Percentiles rank a stretch among this genome's conserved stretches.
Conservation (phyloP, 2,113 vertebrate species). For the Barbus barbus region DNA sequence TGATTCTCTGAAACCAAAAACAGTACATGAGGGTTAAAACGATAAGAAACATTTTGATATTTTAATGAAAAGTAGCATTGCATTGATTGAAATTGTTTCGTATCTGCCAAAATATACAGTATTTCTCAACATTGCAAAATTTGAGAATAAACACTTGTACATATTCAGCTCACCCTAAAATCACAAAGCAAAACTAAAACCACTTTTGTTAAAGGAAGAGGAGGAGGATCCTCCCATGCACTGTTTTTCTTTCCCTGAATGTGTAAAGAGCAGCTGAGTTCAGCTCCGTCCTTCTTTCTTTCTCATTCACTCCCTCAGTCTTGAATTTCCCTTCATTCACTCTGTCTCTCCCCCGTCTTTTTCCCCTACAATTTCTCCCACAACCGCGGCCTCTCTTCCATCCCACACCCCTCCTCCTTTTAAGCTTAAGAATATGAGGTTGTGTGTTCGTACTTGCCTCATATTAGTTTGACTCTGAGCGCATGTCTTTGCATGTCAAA, state of each 20-base stretch:
- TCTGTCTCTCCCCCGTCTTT: not conserved
- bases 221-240: conserved; percentile 35
- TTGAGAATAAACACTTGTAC: not conserved
- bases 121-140: not conserved
- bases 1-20: not conserved
- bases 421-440: not conserved
- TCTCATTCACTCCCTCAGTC: conserved; percentile 17
- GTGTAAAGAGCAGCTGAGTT: conserved; percentile 29
- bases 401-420: not conserved
- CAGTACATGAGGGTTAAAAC: not conserved
- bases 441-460: not conserved
- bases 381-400: not conserved
- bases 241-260: not conserved
- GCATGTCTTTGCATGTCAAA: not conserved
- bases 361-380: not conserved
- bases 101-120: too few species aligned
- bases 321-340: conserved; percentile 40
- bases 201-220: conserved; percentile 19
- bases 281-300: not conserved
- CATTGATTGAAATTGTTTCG: not conserved
- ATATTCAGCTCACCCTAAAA: not conserved
- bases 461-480: not conserved
- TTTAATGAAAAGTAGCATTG: too few species aligned
- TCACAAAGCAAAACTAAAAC: conserved; percentile 37
- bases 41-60: not conserved